phyloP scores from a whole-genome alignment of 1,140 invertebrate species.

The Archivesica marissinica region DNA sequence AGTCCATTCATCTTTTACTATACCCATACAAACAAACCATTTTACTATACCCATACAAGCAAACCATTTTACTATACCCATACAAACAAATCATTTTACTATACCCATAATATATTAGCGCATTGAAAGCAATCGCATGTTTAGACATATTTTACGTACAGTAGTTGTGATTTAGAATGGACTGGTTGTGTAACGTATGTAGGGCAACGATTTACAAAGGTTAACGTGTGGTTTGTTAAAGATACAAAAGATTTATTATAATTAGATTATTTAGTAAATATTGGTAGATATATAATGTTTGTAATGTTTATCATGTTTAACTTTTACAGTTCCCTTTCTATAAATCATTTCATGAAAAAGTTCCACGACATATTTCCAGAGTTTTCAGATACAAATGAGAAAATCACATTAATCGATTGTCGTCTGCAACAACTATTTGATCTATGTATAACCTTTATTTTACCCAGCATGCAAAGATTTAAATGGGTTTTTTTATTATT shows the following conservation, averaged over 20 bases:
- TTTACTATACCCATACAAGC: background rate
- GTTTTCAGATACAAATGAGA: background rate
- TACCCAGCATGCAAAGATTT: too few species aligned
- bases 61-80: background rate
- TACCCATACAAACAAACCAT: background rate
- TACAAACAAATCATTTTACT: background rate
- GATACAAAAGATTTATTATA: background rate
- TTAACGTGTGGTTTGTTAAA: background rate
- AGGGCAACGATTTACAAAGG: conserved; percentile 17
- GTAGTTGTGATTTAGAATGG: background rate
- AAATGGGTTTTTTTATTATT: too few species aligned
- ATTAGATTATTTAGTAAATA: background rate
- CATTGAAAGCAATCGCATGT: background rate
- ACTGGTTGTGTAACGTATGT: background rate
- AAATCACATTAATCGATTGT: background rate
- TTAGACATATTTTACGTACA: background rate
- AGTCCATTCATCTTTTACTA: too few species aligned
- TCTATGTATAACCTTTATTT: too few species aligned
- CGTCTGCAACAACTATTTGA: too few species aligned
- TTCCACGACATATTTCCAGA: background rate
- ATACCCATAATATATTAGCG: background rate
- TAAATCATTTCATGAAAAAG: background rate
- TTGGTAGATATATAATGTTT: background rate
- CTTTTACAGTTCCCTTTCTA: background rate
- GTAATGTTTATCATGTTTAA: background rate